Evolutionary conservation across 2,113 vertebrate genomes (phyloP), one percentile per base, ranked within the genome.

Genomic region (Zeus faber): DNA sequence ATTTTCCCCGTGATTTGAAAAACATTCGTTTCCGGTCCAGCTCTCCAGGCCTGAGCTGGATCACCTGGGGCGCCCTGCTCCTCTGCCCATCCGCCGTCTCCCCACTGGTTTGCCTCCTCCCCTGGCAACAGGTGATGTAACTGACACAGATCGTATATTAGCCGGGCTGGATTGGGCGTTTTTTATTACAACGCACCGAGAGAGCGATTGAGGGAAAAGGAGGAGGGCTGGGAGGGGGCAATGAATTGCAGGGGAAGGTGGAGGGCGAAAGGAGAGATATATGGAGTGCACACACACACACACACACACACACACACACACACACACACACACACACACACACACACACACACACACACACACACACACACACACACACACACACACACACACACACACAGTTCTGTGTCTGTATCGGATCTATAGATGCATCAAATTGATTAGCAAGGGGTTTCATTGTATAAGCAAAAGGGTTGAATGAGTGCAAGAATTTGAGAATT

Each of bases 51-150:
- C 40, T 47, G 61, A 70, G 55, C 54, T 11, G 2, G 43, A 60
- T 81, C 85, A 82, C 77, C 82, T 81, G 74, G 72, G 72, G 78
- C 58, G 49, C 45, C 0, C 45, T 45, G 45, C 53, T 50, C 75
- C 26, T 20, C 37, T 57, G 47, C 37, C 24, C 27, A 7, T 40
- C 46, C 44, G 4, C 4, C 5, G 49, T 62, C 66, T 52, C 73
- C 57, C 73, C 49, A 33, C 63, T 29, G 70, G 39, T 47, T 20
- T 54, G 49, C 25, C 63, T 14, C 41, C 70, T 72, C 77, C 65
- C 82, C 74, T 50, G 39, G 81, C 54, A 85, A 88, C 77, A 81
- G 79, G 85, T 79, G 69, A 85, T 52, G 62, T 82, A 81, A 76
- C 69, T 43, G 52, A 77, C 71, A 60, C 20, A 65, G 72, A 68